Conservation (phyloP, 2,797 vertebrate genomes). For the Chelidonichthys spinosus region DNA sequence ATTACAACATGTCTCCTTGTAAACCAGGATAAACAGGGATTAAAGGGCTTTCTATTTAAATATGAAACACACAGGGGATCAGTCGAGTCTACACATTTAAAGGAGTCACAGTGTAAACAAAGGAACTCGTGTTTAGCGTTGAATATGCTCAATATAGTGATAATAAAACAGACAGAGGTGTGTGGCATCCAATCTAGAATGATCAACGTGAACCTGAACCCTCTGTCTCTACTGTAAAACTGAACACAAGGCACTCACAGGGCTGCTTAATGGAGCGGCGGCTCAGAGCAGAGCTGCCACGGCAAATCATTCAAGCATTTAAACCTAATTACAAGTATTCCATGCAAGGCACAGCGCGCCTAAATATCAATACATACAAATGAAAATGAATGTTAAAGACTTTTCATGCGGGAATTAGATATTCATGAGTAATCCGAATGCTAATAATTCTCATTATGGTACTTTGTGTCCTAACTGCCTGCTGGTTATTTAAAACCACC, state of each 20-base stretch:
- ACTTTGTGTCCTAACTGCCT: conserved; percentile 29
- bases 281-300: conserved; percentile 51
- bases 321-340: conserved; percentile 53
- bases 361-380: conserved; percentile 55
- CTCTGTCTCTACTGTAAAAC: conserved; percentile 1
- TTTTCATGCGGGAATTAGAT: conserved; percentile 47
- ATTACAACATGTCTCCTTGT: not conserved
- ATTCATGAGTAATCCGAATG: conserved; percentile 52
- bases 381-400: conserved; percentile 49
- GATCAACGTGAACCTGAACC: conserved; percentile 15
- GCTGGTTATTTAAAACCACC: conserved; percentile 48
- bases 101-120: not conserved
- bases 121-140: conserved; percentile 3
- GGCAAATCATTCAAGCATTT: conserved; percentile 66
- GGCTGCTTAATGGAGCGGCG: conserved; percentile 53
- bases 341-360: conserved; percentile 33
- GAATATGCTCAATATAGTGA: not conserved
- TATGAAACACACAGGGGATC: not conserved
- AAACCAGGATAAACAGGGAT: not conserved
- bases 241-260: conserved; percentile 20
- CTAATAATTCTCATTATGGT: conserved; percentile 56
- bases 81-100: not conserved
- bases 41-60: not conserved
- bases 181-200: conserved; percentile 7
- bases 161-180: conserved; percentile 13